Evolutionary conservation across 2,888 invertebrate species (phyloP).

Genomic region (Brachyptera putata): DNA sequence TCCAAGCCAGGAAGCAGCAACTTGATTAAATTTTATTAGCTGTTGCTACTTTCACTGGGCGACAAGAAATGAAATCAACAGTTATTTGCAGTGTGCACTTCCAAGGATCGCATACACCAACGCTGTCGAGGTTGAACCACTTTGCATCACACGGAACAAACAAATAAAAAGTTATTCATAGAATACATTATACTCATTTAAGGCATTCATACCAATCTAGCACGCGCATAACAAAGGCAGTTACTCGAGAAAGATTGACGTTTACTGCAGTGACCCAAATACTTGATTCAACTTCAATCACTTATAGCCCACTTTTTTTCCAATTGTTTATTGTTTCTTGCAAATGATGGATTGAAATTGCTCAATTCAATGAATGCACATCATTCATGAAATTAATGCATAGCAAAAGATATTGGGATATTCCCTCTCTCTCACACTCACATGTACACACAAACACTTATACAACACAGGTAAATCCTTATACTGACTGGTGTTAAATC

Average conservation of each 20-base stretch:
- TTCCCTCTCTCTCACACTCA: background rate
- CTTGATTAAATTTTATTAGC: too few species aligned
- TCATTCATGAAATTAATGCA: background rate
- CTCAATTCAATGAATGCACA: background rate
- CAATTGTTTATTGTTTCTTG: background rate
- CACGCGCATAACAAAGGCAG: background rate
- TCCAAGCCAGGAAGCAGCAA: too few species aligned
- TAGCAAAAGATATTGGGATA: background rate
- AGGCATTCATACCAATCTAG: background rate
- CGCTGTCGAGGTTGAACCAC: too few species aligned
- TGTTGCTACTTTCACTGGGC: too few species aligned
- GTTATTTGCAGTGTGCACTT: too few species aligned
- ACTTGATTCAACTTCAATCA: background rate
- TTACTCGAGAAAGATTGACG: background rate
- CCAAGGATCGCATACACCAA: too few species aligned
- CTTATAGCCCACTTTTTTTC: background rate
- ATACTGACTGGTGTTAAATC: background rate
- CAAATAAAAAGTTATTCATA: constrained; percentile 8
- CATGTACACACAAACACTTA: background rate
- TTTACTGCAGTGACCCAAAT: background rate
- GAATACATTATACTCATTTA: constrained; percentile 3
- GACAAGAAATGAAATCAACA: too few species aligned
- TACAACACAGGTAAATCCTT: background rate
- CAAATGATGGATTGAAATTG: background rate
- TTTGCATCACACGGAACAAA: too few species aligned